A percentile compares a stretch with the other conserved stretches of the same genome.
Evolutionary conservation across 2,888 invertebrate species (phyloP).

Genomic region (Cosmopolites sordidus): DNA sequence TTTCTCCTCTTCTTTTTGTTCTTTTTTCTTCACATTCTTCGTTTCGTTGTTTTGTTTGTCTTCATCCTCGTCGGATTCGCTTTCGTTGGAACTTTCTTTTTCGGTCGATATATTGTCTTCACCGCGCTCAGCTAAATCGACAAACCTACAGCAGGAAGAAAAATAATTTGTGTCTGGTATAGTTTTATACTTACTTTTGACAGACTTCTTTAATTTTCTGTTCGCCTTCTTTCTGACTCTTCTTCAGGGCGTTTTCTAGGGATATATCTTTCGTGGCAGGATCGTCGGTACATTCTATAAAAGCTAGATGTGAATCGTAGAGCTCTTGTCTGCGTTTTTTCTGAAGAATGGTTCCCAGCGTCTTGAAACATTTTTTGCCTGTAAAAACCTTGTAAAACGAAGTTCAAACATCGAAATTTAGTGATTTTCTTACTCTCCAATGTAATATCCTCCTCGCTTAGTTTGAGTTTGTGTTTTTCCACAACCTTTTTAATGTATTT

Average conservation of each 20-base stretch:
- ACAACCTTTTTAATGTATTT: constrained; percentile 36
- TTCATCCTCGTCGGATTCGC: not conserved
- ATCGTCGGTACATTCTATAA: constrained; percentile 36
- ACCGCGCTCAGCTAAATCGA: not conserved
- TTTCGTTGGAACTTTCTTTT: not conserved
- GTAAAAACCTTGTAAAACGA: constrained; percentile 1
- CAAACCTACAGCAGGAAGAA: not conserved
- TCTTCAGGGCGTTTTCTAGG: constrained; percentile 34
- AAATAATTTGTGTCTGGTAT: not conserved
- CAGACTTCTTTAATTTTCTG: constrained; percentile 35
- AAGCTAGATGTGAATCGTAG: constrained; percentile 37
- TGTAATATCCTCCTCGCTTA: constrained; percentile 34
- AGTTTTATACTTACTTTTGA: constrained; percentile 29
- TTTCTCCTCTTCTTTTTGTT: not conserved
- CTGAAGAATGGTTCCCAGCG: constrained; percentile 40
- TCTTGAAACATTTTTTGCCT: constrained; percentile 39
- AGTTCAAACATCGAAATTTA: not conserved
- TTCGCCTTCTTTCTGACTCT: constrained; percentile 34
- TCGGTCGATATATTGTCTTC: not conserved
- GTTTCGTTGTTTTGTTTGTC: not conserved
- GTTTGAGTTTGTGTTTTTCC: constrained; percentile 31
- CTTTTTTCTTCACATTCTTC: not conserved
- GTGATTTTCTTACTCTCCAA: constrained; percentile 31
- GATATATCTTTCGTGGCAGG: constrained; percentile 37
- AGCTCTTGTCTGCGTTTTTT: constrained; percentile 39